Base-by-base conservation (phyloP, 2,113 vertebrate species). In the Osmerus eperlanus region DNA sequence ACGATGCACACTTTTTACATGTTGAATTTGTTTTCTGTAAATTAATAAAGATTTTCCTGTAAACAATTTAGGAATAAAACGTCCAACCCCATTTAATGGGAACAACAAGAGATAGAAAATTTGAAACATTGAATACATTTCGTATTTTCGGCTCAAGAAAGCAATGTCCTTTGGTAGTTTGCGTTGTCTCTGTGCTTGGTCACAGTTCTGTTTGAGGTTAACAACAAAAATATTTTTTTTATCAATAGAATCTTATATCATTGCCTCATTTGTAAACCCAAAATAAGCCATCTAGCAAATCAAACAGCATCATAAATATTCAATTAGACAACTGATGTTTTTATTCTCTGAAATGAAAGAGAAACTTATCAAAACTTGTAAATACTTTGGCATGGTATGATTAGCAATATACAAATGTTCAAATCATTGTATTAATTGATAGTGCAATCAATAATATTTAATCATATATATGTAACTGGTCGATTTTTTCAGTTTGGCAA, bases 101-200 rank as follows among this genome's bases (percentile, higher is more conserved):
- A 41, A 15, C 36, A 58, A 53, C 11, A 67, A 14, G 18, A 54
- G 51, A 28, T 67, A 69, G 55, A 13, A 62, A 52, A 58, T 18
- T 14, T 76, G 67, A 14, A 36, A 19, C 2, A 72, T 61, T 71
- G 65, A 13, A 61, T 12, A 47, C 41, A 47, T 47, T 47, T 47
- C 41, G 61, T 65, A 55, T 63, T 74, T 36, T 14, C 36, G 58
- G 52, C 71, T 29, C 63, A 75, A 47, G 54, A 73, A 77, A 83
- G 68, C 65, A 74, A 74, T 70, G 72, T 68, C 83, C 84, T 86
- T 89, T 87, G 85, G 85, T 88, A 69, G 73, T 75, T 56, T 67
- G 29, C 81, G 58, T 47, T 68, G 68, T 68, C 53, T 64, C 69
- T 78, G 67, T 68, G 62, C 67, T 60, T 71, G 47, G 73, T 72